Percentiles rank a stretch among this genome's conserved stretches.
Evolutionary conservation across 2,113 vertebrate genomes (phyloP).

Genomic region (Patagioenas fasciata): DNA sequence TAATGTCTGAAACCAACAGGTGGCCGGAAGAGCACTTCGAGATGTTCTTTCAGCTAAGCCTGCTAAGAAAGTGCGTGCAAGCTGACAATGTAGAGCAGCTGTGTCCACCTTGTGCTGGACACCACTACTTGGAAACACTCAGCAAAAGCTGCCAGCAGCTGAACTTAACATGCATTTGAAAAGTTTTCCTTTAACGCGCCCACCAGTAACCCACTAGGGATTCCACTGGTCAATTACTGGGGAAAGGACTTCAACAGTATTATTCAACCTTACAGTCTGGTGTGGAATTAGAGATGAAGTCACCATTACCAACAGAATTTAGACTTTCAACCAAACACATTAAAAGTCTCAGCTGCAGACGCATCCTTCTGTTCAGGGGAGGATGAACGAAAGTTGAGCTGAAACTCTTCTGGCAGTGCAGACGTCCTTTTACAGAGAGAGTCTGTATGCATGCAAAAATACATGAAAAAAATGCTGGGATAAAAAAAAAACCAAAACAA

Average conservation of each 20-base stretch:
- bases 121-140: not conserved
- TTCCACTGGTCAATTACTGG: not conserved
- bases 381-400: not conserved
- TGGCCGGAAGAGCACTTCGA: not conserved
- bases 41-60: conserved; percentile 30
- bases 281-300: not conserved
- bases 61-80: not conserved
- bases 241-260: not conserved
- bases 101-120: not conserved
- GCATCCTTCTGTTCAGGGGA: not conserved
- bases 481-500: too few species aligned
- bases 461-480: not conserved
- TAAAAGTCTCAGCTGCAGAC: not conserved
- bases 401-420: not conserved
- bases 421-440: not conserved
- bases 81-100: conserved; percentile 11
- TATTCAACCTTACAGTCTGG: not conserved
- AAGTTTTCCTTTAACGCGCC: conserved; percentile 30
- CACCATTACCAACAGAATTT: not conserved
- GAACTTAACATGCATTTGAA: not conserved
- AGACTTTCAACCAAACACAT: not conserved
- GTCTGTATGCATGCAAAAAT: not conserved
- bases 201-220: not conserved
- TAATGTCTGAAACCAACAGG: not conserved
- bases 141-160: not conserved